These are phyloP conservation scores for Morbakka virulenta DNA, from an alignment of 30 jellyfish, hydroid and myxozoan species.

Conservation along the genomic window DNA sequence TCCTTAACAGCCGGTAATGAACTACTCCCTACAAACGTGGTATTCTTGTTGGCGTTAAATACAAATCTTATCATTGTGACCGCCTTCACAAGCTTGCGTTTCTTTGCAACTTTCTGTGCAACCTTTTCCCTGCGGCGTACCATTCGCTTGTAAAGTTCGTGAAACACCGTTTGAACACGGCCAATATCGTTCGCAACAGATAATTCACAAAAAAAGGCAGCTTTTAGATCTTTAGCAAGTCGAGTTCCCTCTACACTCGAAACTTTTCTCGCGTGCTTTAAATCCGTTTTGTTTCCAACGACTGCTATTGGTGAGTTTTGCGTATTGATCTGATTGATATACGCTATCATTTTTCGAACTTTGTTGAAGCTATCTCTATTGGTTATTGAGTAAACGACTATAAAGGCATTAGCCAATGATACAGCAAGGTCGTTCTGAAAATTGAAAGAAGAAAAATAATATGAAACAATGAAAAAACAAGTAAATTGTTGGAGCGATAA, in stretches of 20 bases:
- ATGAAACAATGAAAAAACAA: no score
- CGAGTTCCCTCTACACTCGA: conserved; percentile 55
- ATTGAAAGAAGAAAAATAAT: not conserved
- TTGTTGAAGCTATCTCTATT: conserved; percentile 39
- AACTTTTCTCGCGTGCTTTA: conserved; percentile 47
- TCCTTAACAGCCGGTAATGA: no score
- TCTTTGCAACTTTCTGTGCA: no score
- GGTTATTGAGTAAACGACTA: conserved; percentile 55
- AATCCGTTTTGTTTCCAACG: conserved; percentile 58
- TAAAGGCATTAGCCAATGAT: conserved; percentile 58
- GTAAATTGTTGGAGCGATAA: no score
- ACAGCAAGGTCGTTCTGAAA: conserved; percentile 56
- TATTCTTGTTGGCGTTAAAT: no score
- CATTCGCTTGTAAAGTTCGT: conserved; percentile 51
- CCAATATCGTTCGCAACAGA: conserved; percentile 77
- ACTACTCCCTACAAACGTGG: no score
- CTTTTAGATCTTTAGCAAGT: conserved; percentile 43
- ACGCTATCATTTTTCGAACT: conserved; percentile 44
- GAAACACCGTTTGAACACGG: conserved; percentile 50
- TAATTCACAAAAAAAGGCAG: conserved; percentile 58
- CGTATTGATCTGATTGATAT: conserved; percentile 33
- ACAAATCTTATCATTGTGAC: no score
- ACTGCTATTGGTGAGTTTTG: conserved; percentile 50
- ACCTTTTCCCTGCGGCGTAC: no score
- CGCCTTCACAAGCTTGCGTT: no score